Percentiles rank a stretch among this genome's conserved stretches.
Evolutionary conservation across 2,888 invertebrate species (phyloP).

Genomic region (Pandemis corylana): DNA sequence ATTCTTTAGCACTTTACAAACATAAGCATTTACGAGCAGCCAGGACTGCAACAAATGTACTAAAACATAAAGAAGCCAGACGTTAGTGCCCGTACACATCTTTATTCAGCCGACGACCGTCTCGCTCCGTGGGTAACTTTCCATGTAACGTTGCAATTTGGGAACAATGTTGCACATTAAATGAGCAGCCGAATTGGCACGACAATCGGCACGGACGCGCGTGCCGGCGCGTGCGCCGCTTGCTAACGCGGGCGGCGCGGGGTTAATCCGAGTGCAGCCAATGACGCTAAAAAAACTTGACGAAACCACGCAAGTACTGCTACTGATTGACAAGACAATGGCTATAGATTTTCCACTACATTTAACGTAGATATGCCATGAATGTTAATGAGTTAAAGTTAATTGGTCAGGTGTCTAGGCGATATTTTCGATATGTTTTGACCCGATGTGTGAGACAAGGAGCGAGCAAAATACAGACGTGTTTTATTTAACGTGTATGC

Average conservation of each 20-base stretch:
- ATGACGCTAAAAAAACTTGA: constrained; percentile 44
- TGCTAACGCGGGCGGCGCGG: constrained; percentile 52
- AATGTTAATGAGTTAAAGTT: constrained; percentile 21
- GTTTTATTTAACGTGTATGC: constrained; percentile 24
- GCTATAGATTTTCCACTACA: constrained; percentile 22
- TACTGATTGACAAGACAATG: constrained; percentile 13
- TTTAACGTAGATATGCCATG: constrained; percentile 12
- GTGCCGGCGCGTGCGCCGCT: constrained; percentile 60
- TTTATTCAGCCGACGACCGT: constrained; percentile 59
- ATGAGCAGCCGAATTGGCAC: constrained; percentile 64
- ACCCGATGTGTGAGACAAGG: not conserved
- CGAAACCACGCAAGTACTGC: constrained; percentile 12
- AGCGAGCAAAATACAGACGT: constrained; percentile 19
- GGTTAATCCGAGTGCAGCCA: constrained; percentile 60
- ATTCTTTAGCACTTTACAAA: not conserved
- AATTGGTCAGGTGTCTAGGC: not conserved
- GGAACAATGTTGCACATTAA: constrained; percentile 74
- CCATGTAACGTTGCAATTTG: constrained; percentile 61
- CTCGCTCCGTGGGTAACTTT: constrained; percentile 57
- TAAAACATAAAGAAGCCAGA: constrained; percentile 11
- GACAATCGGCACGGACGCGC: constrained; percentile 60
- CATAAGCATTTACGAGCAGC: not conserved
- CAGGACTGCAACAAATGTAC: constrained; percentile 3
- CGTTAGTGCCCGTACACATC: constrained; percentile 32
- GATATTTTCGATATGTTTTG: not conserved